Base-by-base conservation (phyloP, 2,888 invertebrate genomes). In the Taphrorychus bicolor region DNA sequence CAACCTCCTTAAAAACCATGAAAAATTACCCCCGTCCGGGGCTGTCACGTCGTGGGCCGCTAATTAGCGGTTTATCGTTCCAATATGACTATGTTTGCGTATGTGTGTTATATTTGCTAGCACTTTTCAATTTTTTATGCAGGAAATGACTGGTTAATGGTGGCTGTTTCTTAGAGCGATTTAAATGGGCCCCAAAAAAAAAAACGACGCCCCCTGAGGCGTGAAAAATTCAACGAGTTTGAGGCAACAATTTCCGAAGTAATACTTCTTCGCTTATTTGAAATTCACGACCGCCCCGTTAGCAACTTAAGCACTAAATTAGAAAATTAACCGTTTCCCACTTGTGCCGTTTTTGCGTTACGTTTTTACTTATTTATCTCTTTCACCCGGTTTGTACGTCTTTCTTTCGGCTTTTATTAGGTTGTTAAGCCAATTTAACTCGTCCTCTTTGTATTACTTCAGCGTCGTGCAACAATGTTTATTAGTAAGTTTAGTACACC, bases 301-400 rank as follows among this genome's bases (percentile, higher is more conserved):
- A 79, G 79, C 80, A 80, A 81, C 80, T 82, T 80, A 80, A 80
- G 80, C 75, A 78, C 79, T 81, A 82, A 82, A 82, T 82, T 82
- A 82, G 82, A 82, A 82, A 82, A 82, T 82, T 82, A 82, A 82
- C 80, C 78, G 81, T 81, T 82, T 82, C 82, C 82, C 82, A 79
- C 80, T 80, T 41, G 73, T 19, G 59, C 32, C 53, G 59, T 66
- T 66, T 66, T 66, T 60, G 41, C 22, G 32, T 41, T 52, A 5
- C 51, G 23, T 22, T 53, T 54, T 64, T 58, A 57, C 22, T 58
- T 64, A 64, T 64, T 64, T 56, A 64, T 59, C 17, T 40, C 64
- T 24, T 53, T 45, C 62, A 23, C 58, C 53, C 40, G 22, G 52
- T 21, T 52, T n/a, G n/a, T n/a, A 32, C 32, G 32, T 32, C 32